Base-by-base conservation (phyloP, 2,797 vertebrate genomes). In the Propithecus perrieri region DNA sequence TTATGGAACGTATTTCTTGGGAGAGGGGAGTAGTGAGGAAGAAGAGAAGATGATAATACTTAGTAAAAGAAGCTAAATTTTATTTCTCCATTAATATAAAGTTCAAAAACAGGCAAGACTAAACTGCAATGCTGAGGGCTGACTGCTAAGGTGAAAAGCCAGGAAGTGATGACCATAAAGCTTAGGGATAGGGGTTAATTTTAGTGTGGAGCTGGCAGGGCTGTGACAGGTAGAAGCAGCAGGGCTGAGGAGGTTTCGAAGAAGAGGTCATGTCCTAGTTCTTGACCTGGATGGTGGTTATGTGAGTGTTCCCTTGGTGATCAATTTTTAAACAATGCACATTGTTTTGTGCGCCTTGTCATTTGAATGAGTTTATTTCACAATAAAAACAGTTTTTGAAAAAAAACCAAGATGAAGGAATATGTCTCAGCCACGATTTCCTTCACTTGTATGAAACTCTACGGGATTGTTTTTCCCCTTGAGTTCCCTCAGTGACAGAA, bases 1-100 rank as follows among this genome's bases (percentile, higher is more conserved):
- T 88, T 94, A 59, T 30, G 88, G 74, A 96, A 50, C 53, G 15
- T 74, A 61, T 83, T 96, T 88, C 48, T 74, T 92, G 38, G 46
- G n/a, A 57, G 5, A 6, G 0, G 8, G 2, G 26, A 46, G 2
- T 41, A 28, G 20, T 67, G 35, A 67, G 17, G 4, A 65, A 88
- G 57, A 75, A 95, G 92, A 43, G 38, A 89, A 94, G 38, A 65
- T 63, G 46, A 72, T 65, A 61, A 79, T 5, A 48, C 46, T 91
- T 80, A 74, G 74, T 17, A 71, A 90, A 71, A 90, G 46, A 92
- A 90, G 63, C 26, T 46, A 83, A 22, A 59, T 79, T 96, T 93
- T 78, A 72, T 95, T 78, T 81, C 30, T 69, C 57, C 10, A 46
- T 65, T 81, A 69, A 81, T 38, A 78, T 46, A 81, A 78, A 95